Base-by-base conservation (phyloP, 2,113 vertebrate species). In the Siniperca chuatsi region DNA sequence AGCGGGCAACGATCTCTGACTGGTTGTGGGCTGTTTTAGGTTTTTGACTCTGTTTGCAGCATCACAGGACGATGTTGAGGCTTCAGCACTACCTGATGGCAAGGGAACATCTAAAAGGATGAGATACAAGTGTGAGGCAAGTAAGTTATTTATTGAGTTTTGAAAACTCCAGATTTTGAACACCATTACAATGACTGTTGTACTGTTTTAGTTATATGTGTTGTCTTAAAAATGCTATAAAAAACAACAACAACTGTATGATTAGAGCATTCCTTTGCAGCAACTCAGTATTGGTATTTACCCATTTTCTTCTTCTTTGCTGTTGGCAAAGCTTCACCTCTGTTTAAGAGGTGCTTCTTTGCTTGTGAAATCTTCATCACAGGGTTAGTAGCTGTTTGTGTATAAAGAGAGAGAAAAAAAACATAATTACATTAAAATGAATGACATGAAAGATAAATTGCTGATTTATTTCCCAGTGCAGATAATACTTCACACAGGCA, bases 291-390 rank as follows among this genome's bases (percentile, higher is more conserved):
- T 37, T 37, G 35, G 35, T 37, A 4, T 77, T 88, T 88, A 94
- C 93, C 92, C 0, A 61, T 83, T 84, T 86, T 93, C 64, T 86
- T 91, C 70, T 50, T 92, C 81, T 92, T 94, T 35, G 84, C 73
- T 3, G 52, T 1, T 3, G 82, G 83, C 1, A 92, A 68, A 50
- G 29, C 3, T 42, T 92, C 86, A 29, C n/a, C 76, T 76, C 72
- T 86, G 35, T 33, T 57, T 52, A 90, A 42, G 2, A 29, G n/a
- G 0, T 88, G 90, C 50, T 75, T 94, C 84, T 79, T 92, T 52
- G 50, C 46, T 72, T 84, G 89, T 20, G 42, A 23, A 29, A 46
- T 60, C 77, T 82, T 93, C 0, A 35, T 65, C 16, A 40, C 35
- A 37, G 42, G 29, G 23, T 87, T 78, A 7, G 81, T 0, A 20